phyloP scores from a whole-genome alignment of 2,888 invertebrate species.

The Cheilosia scutellata region DNA sequence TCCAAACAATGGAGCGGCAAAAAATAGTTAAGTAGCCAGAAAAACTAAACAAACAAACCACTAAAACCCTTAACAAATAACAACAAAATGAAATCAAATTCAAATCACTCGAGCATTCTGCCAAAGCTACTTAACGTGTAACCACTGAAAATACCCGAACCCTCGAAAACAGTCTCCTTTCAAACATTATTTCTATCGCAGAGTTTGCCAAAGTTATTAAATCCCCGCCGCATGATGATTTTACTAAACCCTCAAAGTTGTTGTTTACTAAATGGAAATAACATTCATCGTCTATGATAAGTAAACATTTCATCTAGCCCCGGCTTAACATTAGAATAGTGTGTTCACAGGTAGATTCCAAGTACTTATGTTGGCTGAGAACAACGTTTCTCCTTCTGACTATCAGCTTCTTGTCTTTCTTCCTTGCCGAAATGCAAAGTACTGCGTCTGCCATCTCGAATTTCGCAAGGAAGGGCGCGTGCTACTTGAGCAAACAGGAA shows the following conservation, averaged over 20 bases:
- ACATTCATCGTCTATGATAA: constrained; percentile 56
- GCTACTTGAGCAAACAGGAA: constrained; percentile 56
- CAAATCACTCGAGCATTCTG: constrained; percentile 34
- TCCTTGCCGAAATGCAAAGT: constrained; percentile 11
- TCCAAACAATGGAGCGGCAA: no score
- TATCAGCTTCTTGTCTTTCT: constrained; percentile 46
- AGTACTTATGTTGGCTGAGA: constrained; percentile 18
- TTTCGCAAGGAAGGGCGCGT: constrained; percentile 63
- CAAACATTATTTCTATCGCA: background rate
- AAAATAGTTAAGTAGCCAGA: no score
- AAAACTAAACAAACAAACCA: constrained; percentile 3
- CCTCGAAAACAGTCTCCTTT: constrained; percentile 11
- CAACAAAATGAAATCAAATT: constrained; percentile 23
- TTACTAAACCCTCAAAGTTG: constrained; percentile 48
- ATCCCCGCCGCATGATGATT: constrained; percentile 47
- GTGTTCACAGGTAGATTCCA: constrained; percentile 48
- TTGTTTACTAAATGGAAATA: constrained; percentile 72
- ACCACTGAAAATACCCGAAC: background rate
- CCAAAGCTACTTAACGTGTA: constrained; percentile 31
- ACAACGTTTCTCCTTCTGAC: constrained; percentile 12
- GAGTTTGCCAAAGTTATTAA: constrained; percentile 67
- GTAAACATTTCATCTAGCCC: constrained; percentile 61
- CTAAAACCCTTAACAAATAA: constrained; percentile 26
- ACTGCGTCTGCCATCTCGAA: constrained; percentile 7
- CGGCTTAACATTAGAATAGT: constrained; percentile 32